phyloP scores from a whole-genome alignment of 1,140 invertebrate genomes.

The Megalonaias nervosa region DNA sequence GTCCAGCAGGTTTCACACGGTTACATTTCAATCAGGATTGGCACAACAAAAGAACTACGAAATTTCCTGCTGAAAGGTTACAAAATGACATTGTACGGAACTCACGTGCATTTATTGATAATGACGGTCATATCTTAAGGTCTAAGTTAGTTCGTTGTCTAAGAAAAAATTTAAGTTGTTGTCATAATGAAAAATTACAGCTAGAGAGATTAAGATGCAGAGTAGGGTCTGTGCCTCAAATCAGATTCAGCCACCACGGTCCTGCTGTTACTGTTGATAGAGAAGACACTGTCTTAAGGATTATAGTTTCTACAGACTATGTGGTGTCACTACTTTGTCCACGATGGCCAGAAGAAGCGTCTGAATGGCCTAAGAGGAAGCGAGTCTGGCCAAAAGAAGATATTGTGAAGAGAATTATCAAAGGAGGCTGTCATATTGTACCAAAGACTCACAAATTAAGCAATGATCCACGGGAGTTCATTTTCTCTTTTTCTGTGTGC shows the following conservation, averaged over 20 bases:
- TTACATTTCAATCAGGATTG: background rate
- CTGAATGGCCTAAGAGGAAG: background rate
- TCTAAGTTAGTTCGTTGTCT: background rate
- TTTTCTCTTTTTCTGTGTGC: constrained; percentile 6
- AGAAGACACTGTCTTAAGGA: background rate
- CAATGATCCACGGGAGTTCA: constrained; percentile 12
- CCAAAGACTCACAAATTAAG: background rate
- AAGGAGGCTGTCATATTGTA: constrained; percentile 16
- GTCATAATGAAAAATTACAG: background rate
- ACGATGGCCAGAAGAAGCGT: constrained; percentile 11
- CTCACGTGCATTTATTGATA: no score
- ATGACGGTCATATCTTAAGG: background rate
- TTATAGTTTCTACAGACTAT: background rate
- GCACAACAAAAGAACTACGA: background rate
- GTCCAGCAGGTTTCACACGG: background rate
- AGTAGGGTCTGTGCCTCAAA: background rate
- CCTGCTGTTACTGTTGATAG: constrained; percentile 4
- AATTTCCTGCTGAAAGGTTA: background rate
- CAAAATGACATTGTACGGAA: background rate
- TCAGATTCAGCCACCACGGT: constrained; percentile 2
- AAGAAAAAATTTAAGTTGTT: background rate
- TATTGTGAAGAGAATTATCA: background rate
- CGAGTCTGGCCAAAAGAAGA: constrained; percentile 3
- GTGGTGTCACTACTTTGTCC: constrained; percentile 13
- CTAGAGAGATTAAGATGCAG: background rate